Evolutionary conservation across 1,140 invertebrate species (phyloP).

Genomic region (Euborellia annulipes): DNA sequence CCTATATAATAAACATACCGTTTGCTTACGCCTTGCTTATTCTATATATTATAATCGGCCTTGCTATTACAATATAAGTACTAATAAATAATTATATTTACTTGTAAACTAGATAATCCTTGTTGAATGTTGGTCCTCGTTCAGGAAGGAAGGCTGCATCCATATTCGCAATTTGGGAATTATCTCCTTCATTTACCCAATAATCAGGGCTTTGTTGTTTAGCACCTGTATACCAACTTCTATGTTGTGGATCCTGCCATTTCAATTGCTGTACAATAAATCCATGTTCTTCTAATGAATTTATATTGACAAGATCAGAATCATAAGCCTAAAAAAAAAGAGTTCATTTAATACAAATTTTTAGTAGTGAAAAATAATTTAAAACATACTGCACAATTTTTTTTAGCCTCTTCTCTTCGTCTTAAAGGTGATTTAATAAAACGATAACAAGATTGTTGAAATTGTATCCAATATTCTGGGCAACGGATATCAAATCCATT

Average conservation of each 20-base stretch:
- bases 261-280: slow-evolving; percentile 66
- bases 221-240: slow-evolving; percentile 71
- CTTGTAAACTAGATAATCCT: slow-evolving; percentile 43
- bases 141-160: slow-evolving; percentile 67
- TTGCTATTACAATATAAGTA: slow-evolving; percentile 6
- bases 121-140: slow-evolving; percentile 29
- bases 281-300: slow-evolving; percentile 68
- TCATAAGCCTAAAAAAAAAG: slow-evolving; percentile 41
- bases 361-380: background rate
- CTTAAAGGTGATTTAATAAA: slow-evolving; percentile 73
- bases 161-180: slow-evolving; percentile 52
- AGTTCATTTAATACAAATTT: background rate
- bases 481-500: slow-evolving; percentile 29
- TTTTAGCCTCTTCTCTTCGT: slow-evolving; percentile 57
- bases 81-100: slow-evolving; percentile 17
- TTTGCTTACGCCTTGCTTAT: no score
- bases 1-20: no score
- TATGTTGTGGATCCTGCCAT: slow-evolving; percentile 65
- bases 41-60: no score
- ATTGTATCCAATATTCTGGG: slow-evolving; percentile 66
- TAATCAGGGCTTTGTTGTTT: slow-evolving; percentile 52
- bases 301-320: slow-evolving; percentile 63
- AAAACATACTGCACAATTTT: slow-evolving; percentile 48
- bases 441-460: slow-evolving; percentile 62
- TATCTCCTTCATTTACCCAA: slow-evolving; percentile 75